Evolutionary conservation across 2,888 invertebrate genomes (phyloP).

Genomic region (Fragum sueziense): DNA sequence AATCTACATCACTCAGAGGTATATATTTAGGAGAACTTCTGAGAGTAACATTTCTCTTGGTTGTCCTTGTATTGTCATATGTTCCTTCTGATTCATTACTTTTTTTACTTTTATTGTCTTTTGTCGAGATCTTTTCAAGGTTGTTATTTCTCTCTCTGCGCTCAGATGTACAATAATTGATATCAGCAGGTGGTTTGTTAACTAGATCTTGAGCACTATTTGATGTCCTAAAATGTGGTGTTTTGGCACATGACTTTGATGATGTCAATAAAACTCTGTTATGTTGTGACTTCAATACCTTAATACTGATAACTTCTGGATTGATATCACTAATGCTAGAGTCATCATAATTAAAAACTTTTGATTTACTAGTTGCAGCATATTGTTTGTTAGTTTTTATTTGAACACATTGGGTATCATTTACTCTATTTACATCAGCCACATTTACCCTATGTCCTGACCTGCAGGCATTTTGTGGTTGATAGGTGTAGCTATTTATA

Average conservation of each 20-base stretch:
- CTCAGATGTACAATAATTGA: too few species aligned
- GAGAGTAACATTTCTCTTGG: not conserved
- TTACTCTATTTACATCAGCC: not conserved
- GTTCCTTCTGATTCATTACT: not conserved
- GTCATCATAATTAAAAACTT: not conserved
- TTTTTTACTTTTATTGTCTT: not conserved
- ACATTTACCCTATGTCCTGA: too few species aligned
- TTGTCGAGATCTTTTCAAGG: not conserved
- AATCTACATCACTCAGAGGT: not conserved
- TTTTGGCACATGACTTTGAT: not conserved
- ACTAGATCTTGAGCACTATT: not conserved
- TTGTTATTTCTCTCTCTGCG: not conserved
- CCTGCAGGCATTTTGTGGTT: too few species aligned
- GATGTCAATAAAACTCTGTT: not conserved
- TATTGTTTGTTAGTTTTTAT: not conserved
- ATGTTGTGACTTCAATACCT: not conserved
- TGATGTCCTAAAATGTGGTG: not conserved
- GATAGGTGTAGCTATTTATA: not conserved
- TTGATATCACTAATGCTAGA: not conserved
- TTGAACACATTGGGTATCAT: not conserved
- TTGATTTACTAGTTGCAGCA: not conserved
- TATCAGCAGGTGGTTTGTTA: not conserved
- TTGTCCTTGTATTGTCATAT: not conserved
- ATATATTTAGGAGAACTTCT: slow-evolving; percentile 11
- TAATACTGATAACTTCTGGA: not conserved